Evolutionary conservation across 2,113 vertebrate species (phyloP), one percentile per base, ranked within the genome.

Genomic region (Ctenodactylus gundi): DNA sequence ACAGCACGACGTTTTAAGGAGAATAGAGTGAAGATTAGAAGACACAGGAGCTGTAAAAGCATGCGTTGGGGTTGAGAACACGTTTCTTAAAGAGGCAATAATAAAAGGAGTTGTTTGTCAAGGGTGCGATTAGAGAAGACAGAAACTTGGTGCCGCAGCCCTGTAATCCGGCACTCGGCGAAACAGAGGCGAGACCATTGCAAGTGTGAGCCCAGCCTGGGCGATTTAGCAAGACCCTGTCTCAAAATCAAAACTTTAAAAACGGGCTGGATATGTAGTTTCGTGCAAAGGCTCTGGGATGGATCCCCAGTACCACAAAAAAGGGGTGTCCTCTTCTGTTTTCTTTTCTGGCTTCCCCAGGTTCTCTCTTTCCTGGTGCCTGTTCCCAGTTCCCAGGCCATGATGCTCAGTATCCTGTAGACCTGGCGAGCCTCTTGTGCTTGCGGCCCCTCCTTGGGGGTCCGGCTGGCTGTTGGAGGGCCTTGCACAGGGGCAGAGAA

Each of bases 391-490:
- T 75, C 46, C 46, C 85, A 87, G 62, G 44, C 83, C 75, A 80
- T 85, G 58, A 70, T 64, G 65, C 85, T 23, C 44, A 36, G 85
- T 82, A 64, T 13, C 73, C 64, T 67, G 77, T 96, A 96, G 95
- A 96, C 65, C 97, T 97, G 95, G 91, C 94, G 81, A 72, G 51
- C 64, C 12, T 36, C 49, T 39, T 7, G 36, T 76, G 76, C 55
- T 64, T 84, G 11, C 60, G 92, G 72, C 90, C 88, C 96, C 82
- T 98, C 57, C 90, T 96, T 89, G 76, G 95, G 44, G 80, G 96
- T 90, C 95, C 98, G 49, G 96, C 95, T 73, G 96, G 98, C 91
- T 96, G 88, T 64, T 96, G 98, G 97, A 97, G 97, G 34, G 89
- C 83, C 67, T 97, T 96, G 94, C 97, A 96, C 23, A 95, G 97